Evolutionary conservation across 2,888 invertebrate species (phyloP), one percentile per base, ranked within the genome.

Genomic region (Odontomyia ornata): DNA sequence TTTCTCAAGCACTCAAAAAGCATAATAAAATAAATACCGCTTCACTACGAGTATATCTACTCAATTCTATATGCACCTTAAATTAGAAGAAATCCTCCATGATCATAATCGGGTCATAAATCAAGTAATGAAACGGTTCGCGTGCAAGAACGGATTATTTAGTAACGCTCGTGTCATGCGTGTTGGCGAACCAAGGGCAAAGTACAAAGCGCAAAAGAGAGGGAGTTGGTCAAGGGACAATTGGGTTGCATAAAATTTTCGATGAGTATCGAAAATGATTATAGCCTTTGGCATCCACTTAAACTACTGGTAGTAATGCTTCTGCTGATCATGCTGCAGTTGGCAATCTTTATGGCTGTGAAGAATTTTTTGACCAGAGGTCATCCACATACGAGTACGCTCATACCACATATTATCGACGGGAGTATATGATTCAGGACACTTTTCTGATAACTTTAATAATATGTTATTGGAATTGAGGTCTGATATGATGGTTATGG

Each of bases 81-180:
- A 36, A 36, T 36, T 36, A 36, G 36, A 36, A 60, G 18, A 60
- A 60, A 60, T 23, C 21, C 60, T 60, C 21, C 21, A 60, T 23
- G 60, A 23, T 60, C 60, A 60, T 23, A 64, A 64, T 13, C 2
- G 64, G 64, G 30, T 64, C 64, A 64, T 64, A 64, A 64, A 64
- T 64, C 64, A 64, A 11, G n/a, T 15, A 64, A 27, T 64, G 64
- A 64, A 28, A 30, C 5, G 27, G 30, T n/a, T 64, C 64, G 64
- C 64, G 30, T 28, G 64, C 64, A 52, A 52, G 7, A 52, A 52
- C n/a, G 52, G 52, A 52, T 52, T 18, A 52, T 52, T 9, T 15
- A 36, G 36, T 36, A 36, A 5, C 36, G 36, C 36, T 36, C 36
- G 36, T 36, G 36, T 36, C 36, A 36, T 36, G 36, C 36, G 36